Evolutionary conservation across 2,797 vertebrate genomes (phyloP).

Genomic region (Aplochiton taeniatus): DNA sequence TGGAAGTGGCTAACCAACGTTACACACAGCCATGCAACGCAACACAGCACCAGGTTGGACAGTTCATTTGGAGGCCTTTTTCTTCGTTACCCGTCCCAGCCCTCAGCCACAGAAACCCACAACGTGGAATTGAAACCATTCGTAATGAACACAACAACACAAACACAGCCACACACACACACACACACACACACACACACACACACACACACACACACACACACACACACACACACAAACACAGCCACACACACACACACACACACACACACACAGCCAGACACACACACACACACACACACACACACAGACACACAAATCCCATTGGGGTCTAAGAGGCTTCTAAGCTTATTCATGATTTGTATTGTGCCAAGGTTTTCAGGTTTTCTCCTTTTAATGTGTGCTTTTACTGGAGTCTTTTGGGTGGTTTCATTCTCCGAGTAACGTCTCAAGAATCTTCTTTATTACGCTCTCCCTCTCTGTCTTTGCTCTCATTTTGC

Average conservation of each 20-base stretch:
- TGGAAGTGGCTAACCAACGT: constrained; percentile 32
- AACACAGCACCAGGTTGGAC: constrained; percentile 16
- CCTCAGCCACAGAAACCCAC: constrained; percentile 3
- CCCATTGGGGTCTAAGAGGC: constrained; percentile 55
- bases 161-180: background rate
- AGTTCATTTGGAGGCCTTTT: constrained; percentile 8
- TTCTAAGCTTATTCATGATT: constrained; percentile 65
- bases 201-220: background rate
- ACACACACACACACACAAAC: constrained; percentile 7
- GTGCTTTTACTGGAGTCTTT: constrained; percentile 64
- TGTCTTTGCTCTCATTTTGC: background rate
- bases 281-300: constrained; percentile 18
- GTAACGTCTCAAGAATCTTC: constrained; percentile 43
- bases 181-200: constrained; percentile 6
- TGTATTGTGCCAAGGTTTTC: constrained; percentile 63
- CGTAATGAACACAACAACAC: background rate
- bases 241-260: constrained; percentile 15
- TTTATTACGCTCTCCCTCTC: background rate
- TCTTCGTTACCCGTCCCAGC: background rate
- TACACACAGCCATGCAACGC: constrained; percentile 21
- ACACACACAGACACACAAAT: constrained; percentile 55
- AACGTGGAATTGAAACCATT: constrained; percentile 2
- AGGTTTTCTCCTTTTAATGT: constrained; percentile 70
- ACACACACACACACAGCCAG: constrained; percentile 19
- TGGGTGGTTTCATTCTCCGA: constrained; percentile 59